These are phyloP conservation scores for Callaeas wilsoni DNA, from an alignment of 2,113 vertebrate genomes.

Conservation along the genomic window DNA sequence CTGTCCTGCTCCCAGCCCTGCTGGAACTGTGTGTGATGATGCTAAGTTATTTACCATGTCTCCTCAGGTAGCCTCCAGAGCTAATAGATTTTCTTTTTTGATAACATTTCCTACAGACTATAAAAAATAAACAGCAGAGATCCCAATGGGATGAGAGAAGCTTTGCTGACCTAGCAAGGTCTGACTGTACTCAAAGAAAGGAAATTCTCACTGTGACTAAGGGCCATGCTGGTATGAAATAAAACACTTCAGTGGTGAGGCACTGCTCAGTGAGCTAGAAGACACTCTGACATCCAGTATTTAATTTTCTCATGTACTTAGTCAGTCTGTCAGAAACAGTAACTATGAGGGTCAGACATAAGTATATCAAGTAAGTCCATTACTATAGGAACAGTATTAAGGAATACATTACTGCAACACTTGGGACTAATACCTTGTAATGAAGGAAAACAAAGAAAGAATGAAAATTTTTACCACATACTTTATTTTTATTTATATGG, in stretches of 20 bases:
- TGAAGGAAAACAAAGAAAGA: neutral
- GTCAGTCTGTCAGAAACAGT: neutral
- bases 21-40: neutral
- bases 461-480: neutral
- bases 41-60: neutral
- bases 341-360: neutral
- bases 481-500: neutral
- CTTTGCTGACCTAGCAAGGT: neutral
- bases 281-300: neutral
- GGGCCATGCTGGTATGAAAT: neutral
- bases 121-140: neutral
- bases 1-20: neutral
- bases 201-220: neutral
- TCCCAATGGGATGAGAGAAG: neutral
- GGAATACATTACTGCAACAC: neutral
- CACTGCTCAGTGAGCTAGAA: neutral
- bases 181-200: neutral
- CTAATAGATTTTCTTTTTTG: neutral
- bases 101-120: neutral
- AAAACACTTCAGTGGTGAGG: neutral
- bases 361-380: neutral
- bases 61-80: conserved; percentile 1
- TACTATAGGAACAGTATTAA: neutral
- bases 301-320: neutral
- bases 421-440: neutral